Percentiles rank a stretch among this genome's conserved stretches.
Conservation (phyloP, 2,888 invertebrate genomes). For the Prosapia bicincta region DNA sequence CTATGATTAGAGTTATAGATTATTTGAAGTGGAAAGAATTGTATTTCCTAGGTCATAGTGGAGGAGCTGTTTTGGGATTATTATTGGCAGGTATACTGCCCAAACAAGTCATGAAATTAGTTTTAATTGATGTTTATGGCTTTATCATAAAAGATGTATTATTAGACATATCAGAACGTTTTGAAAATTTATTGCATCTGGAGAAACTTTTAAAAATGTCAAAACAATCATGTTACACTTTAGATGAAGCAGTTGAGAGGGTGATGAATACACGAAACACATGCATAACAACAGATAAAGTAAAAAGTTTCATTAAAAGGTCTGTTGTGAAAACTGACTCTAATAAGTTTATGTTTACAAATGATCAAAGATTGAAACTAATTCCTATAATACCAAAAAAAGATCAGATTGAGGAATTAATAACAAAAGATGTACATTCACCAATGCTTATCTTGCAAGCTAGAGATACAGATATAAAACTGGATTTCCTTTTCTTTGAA, state of each 20-base stretch:
- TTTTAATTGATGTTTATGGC: slow-evolving; percentile 41
- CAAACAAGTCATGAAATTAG: slow-evolving; percentile 40
- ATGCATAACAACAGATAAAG: slow-evolving; percentile 33
- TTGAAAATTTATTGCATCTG: slow-evolving; percentile 4
- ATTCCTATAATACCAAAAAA: neutral
- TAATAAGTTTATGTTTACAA: slow-evolving; percentile 29
- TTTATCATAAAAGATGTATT: slow-evolving; percentile 33
- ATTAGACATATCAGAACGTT: neutral
- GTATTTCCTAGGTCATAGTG: slow-evolving; percentile 45
- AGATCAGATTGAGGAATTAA: neutral
- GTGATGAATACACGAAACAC: slow-evolving; percentile 33
- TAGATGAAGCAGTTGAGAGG: slow-evolving; percentile 36
- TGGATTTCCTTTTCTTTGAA: neutral
- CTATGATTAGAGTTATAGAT: slow-evolving; percentile 42
- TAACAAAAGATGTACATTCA: slow-evolving; percentile 34
- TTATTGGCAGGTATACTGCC: slow-evolving; percentile 40
- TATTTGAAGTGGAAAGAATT: slow-evolving; percentile 45
- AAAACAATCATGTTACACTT: slow-evolving; percentile 39
- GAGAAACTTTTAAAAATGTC: slow-evolving; percentile 32
- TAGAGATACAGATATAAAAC: neutral
- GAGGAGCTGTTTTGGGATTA: slow-evolving; percentile 47
- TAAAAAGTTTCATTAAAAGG: neutral
- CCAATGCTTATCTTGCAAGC: slow-evolving; percentile 36
- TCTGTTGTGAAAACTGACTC: neutral
- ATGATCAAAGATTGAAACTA: slow-evolving; percentile 34